These are phyloP conservation scores for Entelurus aequoreus DNA, from an alignment of 2,113 vertebrate species.

Conservation along the genomic window DNA sequence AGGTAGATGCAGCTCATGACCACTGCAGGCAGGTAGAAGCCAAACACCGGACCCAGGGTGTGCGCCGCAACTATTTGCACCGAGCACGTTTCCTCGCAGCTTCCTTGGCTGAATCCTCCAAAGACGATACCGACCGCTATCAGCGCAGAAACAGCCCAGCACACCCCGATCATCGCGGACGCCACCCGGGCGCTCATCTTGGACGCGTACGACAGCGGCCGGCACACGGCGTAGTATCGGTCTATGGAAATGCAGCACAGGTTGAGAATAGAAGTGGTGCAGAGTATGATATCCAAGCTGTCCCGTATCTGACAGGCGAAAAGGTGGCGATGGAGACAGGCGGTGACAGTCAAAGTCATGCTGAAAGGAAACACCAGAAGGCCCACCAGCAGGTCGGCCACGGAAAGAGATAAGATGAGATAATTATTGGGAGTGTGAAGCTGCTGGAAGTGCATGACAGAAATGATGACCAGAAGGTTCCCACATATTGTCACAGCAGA, in stretches of 20 bases:
- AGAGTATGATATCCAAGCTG: background rate
- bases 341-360: background rate
- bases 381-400: background rate
- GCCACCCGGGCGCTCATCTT: background rate
- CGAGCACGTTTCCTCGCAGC: background rate
- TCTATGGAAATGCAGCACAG: background rate
- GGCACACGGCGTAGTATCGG: background rate
- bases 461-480: background rate
- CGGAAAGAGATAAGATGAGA: background rate
- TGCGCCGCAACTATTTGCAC: background rate
- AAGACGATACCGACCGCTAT: background rate
- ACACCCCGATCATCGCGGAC: background rate
- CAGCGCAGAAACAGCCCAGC: background rate
- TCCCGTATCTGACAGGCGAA: background rate
- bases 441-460: background rate
- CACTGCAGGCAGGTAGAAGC: background rate
- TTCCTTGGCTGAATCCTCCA: background rate
- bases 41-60: background rate
- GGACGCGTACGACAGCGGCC: background rate
- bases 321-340: background rate
- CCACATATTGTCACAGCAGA: background rate
- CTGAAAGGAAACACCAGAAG: background rate
- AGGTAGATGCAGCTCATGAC: background rate
- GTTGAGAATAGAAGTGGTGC: background rate
- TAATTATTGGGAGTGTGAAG: background rate